Evolutionary conservation across 1,140 invertebrate genomes (phyloP).

Genomic region (Ylistrum balloti): DNA sequence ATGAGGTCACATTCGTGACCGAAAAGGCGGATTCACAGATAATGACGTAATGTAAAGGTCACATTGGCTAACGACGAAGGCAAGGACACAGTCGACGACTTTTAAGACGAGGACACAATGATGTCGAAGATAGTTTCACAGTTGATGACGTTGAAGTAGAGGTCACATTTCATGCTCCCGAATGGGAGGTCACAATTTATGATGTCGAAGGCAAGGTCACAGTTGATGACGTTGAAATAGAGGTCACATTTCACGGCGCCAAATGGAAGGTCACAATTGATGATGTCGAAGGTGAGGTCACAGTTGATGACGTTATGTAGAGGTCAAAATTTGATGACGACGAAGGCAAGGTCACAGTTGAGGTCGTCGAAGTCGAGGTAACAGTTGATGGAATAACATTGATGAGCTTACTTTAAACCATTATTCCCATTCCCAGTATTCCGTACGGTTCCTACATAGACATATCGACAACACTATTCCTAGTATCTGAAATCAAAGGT

Average conservation of each 20-base stretch:
- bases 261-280: neutral
- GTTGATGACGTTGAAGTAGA: neutral
- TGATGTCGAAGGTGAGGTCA: neutral
- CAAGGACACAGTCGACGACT: neutral
- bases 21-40: too few relatives aligned
- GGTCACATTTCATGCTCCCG: neutral
- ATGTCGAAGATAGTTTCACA: neutral
- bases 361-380: neutral
- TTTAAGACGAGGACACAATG: neutral
- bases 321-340: neutral
- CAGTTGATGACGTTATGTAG: too few relatives aligned
- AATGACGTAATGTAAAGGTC: neutral
- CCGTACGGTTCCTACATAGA: constrained; percentile 59
- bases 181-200: neutral
- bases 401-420: neutral
- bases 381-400: neutral
- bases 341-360: neutral
- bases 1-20: too few relatives aligned
- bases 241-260: neutral
- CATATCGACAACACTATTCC: constrained; percentile 59
- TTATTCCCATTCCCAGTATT: constrained; percentile 63
- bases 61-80: neutral
- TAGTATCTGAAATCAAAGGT: constrained; percentile 56
- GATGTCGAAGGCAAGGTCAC: neutral
- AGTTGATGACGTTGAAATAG: neutral